A percentile compares a stretch with the other conserved stretches of the same genome.
Conservation (phyloP, 2,797 vertebrate genomes). For the Typhlichthys subterraneus region DNA sequence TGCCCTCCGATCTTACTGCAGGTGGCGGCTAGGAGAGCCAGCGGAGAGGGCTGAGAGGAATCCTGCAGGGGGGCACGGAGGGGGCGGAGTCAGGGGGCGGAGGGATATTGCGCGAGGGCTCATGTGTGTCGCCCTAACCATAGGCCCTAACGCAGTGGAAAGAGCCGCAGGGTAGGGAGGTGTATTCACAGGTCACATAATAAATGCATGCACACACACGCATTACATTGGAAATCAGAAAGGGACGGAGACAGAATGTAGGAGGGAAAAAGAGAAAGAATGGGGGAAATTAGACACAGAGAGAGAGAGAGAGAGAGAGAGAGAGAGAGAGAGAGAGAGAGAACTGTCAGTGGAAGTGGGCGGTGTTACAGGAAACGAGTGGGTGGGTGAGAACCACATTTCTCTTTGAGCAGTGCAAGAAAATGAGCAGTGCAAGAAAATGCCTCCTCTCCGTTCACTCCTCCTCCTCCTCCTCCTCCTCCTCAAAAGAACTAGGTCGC, state of each 20-base stretch:
- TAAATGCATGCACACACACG: slow-evolving; percentile 20
- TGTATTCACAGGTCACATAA: slow-evolving; percentile 17
- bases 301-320: slow-evolving; percentile 35
- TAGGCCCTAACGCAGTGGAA: slow-evolving; percentile 10
- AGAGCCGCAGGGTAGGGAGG: slow-evolving; percentile 10
- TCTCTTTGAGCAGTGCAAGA: slow-evolving; percentile 70
- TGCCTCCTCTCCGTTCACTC: slow-evolving; percentile 44
- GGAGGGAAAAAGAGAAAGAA: slow-evolving; percentile 43
- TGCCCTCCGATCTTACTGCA: slow-evolving; percentile 99
- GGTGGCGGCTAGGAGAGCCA: slow-evolving; percentile 96
- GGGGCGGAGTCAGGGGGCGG: slow-evolving; percentile 16
- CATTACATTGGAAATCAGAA: slow-evolving; percentile 22
- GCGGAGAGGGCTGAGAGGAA: slow-evolving; percentile 93
- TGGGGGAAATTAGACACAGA: slow-evolving; percentile 32
- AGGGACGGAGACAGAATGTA: slow-evolving; percentile 31
- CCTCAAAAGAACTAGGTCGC: slow-evolving; percentile 72
- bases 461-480: slow-evolving; percentile 53
- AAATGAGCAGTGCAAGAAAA: slow-evolving; percentile 64
- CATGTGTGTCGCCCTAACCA: slow-evolving; percentile 19
- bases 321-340: slow-evolving; percentile 30
- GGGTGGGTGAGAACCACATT: slow-evolving; percentile 79
- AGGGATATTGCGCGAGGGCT: slow-evolving; percentile 6
- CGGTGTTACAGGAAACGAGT: slow-evolving; percentile 83
- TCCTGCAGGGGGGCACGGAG: slow-evolving; percentile 76
- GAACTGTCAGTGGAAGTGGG: slow-evolving; percentile 82